Base-by-base conservation (phyloP, 2,113 vertebrate genomes). In the Parus major region DNA sequence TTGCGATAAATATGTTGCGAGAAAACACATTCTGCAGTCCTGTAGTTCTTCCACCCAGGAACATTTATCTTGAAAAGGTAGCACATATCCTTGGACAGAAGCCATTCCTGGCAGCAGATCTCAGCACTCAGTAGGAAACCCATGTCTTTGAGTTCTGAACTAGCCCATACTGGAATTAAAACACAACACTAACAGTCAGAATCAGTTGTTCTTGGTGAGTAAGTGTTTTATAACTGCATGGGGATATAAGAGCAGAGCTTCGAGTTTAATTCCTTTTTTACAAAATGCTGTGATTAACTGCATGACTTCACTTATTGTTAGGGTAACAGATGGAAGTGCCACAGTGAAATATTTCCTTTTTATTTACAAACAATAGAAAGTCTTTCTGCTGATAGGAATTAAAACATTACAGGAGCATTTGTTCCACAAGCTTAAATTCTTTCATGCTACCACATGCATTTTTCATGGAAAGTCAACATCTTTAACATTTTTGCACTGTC, bases 341-440 rank as follows among this genome's bases (percentile, higher is more conserved):
- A 97, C 93, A 96, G 66, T 98, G 96, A 98, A 98, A 96, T 96
- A 97, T 96, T 94, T 96, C 86, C 93, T 96, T 97, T 97, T 96
- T 98, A 96, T 98, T 98, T 98, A 98, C 97, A 98, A 98, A 98
- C 96, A 98, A 98, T 97, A 94, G 96, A 91, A 69, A 82, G 76
- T 79, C 89, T 95, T 97, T 97, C 84, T 93, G 80, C 88, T 91
- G 75, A 79, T 82, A 76, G 83, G 95, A 97, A 96, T 96, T 95
- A 97, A 97, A 97, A 97, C 63, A 86, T 96, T 96, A 86, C 66
- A 91, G 68, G 93, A 94, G 47, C 59, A 88, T 65, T 93, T 81
- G 81, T 90, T 96, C 76, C 88, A 88, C 71, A 90, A 96, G 79
- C 82, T 97, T 94, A 96, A 95, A 95, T 96, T 97, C 50, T 93